Evolutionary conservation across 2,797 vertebrate genomes (phyloP), one percentile per base, ranked within the genome.

Genomic region (Danio jaintianensis): DNA sequence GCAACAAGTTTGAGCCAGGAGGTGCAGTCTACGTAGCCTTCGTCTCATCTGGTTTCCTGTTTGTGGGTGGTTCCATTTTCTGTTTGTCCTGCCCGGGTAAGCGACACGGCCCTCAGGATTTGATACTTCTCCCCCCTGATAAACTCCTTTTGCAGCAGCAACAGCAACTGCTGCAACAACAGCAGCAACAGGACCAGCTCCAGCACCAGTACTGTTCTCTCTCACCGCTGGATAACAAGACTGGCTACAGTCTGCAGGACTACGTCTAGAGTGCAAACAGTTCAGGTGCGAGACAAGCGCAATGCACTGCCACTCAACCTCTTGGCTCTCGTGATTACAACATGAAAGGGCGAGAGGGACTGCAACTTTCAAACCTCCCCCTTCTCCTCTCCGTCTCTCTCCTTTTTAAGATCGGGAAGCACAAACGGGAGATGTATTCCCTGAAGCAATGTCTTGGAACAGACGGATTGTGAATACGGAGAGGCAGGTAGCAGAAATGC

Each of bases 151-250:
- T 94, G 79, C 92, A 94, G 86, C 93, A 93, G 83, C 92, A 94
- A 87, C 91, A 92, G 77, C 93, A 85, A 0, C 48, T 81, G 16
- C 88, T 87, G 43, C 93, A 92, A 81, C 92, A 92, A 56, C 93
- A 92, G 55, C 85, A 84, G 78, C 92, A 92, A 74, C 89, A 93
- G 88, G 92, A 93, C 84, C 93, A 94, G 89, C 93, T 94, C 82
- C 94, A 95, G 91, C 94, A 95, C 87, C 94, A 94, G 86, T 95
- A 94, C 91, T 95, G 93, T 87, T 94, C 94, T 15, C 93, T 94
- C 82, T 94, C 93, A 18, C 94, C 94, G 13, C 88, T 95, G 88
- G 94, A 95, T 89, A 94, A 94, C 86, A 94, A 94, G 91, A 94
- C 93, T 0, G 94, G 94, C 83, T 95, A 95, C 90, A 95, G 94